These are phyloP conservation scores for Mesaphorura yosii DNA, from an alignment of 1,140 invertebrate genomes.

Conservation along the genomic window DNA sequence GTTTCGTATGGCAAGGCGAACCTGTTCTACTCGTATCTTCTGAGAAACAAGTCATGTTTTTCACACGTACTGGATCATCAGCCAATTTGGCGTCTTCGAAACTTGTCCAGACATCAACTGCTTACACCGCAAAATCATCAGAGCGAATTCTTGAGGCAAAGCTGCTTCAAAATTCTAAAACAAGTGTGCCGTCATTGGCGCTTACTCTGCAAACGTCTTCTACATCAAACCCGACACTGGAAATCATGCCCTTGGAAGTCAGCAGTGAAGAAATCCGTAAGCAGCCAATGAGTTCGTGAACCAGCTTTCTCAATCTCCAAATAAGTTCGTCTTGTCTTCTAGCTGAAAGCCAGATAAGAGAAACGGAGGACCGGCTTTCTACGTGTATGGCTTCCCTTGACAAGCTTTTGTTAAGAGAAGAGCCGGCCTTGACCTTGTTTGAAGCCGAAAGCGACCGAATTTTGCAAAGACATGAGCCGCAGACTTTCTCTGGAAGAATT, in stretches of 20 bases:
- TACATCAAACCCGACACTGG: background rate
- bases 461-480: too few species aligned
- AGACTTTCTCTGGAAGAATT: constrained; percentile 5
- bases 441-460: too few species aligned
- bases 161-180: background rate
- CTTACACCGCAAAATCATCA: background rate
- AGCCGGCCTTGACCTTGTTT: background rate
- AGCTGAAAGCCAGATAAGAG: background rate
- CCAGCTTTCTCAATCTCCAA: background rate
- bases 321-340: background rate
- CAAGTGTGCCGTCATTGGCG: background rate
- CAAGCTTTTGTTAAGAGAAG: background rate
- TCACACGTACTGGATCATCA: background rate
- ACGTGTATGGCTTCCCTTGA: background rate
- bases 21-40: constrained; percentile 4
- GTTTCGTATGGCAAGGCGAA: too few species aligned
- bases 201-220: background rate
- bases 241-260: constrained; percentile 4
- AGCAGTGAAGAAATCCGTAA: constrained; percentile 1
- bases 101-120: background rate
- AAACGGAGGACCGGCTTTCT: constrained; percentile 2
- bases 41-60: background rate
- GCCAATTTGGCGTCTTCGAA: too few species aligned
- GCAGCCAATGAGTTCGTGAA: background rate
- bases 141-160: background rate